Base-by-base conservation (phyloP, 1,140 invertebrate genomes). In the Drosophila orena region DNA sequence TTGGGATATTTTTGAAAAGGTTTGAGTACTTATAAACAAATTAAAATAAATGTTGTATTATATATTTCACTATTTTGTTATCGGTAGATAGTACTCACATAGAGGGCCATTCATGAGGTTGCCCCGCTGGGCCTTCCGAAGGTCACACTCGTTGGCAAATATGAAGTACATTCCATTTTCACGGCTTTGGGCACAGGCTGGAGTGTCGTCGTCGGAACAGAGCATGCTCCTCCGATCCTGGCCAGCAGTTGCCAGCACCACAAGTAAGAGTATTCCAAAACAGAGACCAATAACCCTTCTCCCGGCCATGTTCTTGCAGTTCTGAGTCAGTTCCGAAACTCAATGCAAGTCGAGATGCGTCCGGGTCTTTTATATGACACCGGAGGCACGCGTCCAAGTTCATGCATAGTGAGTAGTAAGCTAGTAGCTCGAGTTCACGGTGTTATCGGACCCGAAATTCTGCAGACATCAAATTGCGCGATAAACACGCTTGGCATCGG, bases 71-170 rank as follows among this genome's bases (percentile, higher is more conserved):
- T 30, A 30, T 30, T 30, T 30, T 8, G 7, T 30, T 7, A 8
- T 7, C 27, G 27, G 7, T 11, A 43, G 10, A 12, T 37, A 37
- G 4, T 37, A 78, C 84, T 85, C 59, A 89, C 84, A 53, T 2
- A 89, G 30, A 2, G 83, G 84, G 4, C 43, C 69, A 14, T 47
- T 73, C 37, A 89, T 68, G 1, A 89, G 68, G 30, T 79, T 84
- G 35, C 68, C 64, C 1, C 69, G 64, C 38, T 90, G 84, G 12
- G 84, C 75, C 59, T 79, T 91, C 8, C 66, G 40, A 40, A 91
- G 43, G 24, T 91, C 72, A 17, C 89, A 91, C 35, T 89, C 84
- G 58, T 89, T 91, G 42, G 68, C 66, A 40, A 91, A 91, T 3
- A 91, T 12, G 22, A 91, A 57, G 66, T 79, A 81, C 40, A 84